Evolutionary conservation across 2,113 vertebrate genomes (phyloP).

Genomic region (Manacus vitellinus): DNA sequence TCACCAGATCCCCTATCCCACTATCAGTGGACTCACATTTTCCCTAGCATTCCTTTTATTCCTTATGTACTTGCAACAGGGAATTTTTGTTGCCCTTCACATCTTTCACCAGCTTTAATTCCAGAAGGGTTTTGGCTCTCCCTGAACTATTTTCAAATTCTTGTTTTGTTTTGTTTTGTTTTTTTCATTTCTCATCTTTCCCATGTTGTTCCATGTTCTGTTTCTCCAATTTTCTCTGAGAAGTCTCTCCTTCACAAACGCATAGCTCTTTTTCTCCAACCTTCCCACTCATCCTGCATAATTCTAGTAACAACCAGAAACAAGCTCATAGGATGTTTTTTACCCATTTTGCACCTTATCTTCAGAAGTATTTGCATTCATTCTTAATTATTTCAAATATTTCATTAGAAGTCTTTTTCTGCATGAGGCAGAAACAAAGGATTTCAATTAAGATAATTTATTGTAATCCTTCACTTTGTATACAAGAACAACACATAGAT

Average conservation of each 20-base stretch:
- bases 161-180: neutral
- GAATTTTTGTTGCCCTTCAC: neutral
- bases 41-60: neutral
- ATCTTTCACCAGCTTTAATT: neutral
- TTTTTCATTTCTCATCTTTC: neutral
- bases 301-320: neutral
- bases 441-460: neutral
- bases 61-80: neutral
- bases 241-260: neutral
- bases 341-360: neutral
- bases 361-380: neutral
- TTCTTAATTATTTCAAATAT: constrained; percentile 1
- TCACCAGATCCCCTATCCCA: neutral
- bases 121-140: neutral
- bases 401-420: neutral
- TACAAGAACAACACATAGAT: neutral
- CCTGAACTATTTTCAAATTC: neutral
- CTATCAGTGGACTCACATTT: neutral
- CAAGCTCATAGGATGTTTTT: neutral
- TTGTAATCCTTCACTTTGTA: neutral
- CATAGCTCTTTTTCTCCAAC: neutral
- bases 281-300: neutral
- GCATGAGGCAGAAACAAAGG: neutral
- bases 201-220: neutral
- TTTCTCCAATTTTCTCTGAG: neutral